Percentiles rank a stretch among this genome's conserved stretches.
phyloP scores from a whole-genome alignment of 2,113 vertebrate genomes.

The Glaucomys volans region DNA sequence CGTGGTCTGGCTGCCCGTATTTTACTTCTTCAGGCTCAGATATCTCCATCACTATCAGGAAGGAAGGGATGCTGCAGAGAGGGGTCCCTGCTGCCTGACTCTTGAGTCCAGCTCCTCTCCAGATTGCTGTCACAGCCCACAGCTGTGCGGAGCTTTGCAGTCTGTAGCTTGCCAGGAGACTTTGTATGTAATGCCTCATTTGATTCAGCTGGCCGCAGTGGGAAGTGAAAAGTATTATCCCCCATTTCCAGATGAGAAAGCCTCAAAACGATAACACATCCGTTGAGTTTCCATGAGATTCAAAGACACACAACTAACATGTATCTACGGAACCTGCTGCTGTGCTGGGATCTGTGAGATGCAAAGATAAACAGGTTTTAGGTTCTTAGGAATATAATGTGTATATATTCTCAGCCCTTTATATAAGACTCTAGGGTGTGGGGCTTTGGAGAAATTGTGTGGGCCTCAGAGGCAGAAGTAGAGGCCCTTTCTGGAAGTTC shows the following conservation, averaged over 20 bases:
- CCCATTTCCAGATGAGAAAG: constrained; percentile 35
- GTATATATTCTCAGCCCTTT: not conserved
- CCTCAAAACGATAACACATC: constrained; percentile 19
- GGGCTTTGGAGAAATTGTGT: not conserved
- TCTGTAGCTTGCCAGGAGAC: constrained; percentile 3
- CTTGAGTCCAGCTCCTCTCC: not conserved
- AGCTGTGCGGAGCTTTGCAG: not conserved
- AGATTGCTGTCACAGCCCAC: constrained; percentile 39
- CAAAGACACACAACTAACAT: not conserved
- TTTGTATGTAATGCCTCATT: constrained; percentile 34
- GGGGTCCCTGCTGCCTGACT: not conserved
- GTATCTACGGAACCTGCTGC: not conserved
- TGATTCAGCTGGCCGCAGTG: not conserved
- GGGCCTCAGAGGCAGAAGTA: not conserved
- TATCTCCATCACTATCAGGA: not conserved
- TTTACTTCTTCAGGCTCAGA: not conserved
- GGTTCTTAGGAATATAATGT: not conserved
- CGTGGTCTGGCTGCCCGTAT: not conserved
- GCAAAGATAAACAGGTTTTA: not conserved
- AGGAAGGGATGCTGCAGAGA: constrained; percentile 31
- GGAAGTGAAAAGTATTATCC: constrained; percentile 47
- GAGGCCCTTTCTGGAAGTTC: not conserved
- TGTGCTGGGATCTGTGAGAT: not conserved
- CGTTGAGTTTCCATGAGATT: not conserved
- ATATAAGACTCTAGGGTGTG: not conserved